These are phyloP conservation scores for Perccottus glenii DNA, from an alignment of 2,113 vertebrate genomes.

Conservation along the genomic window DNA sequence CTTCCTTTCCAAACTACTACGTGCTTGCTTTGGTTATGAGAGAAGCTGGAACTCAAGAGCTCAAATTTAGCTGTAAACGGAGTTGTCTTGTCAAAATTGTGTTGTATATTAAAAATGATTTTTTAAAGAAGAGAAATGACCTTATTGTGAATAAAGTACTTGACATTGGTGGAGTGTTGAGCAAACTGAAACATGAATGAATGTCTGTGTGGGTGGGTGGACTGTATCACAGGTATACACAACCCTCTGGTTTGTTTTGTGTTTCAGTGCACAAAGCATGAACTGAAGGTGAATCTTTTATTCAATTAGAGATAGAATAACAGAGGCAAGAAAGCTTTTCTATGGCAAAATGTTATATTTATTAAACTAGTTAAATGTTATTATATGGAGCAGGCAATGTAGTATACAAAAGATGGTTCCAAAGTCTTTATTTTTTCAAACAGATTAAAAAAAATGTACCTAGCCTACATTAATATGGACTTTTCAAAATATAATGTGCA, in stretches of 20 bases:
- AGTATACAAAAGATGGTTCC: too few relatives aligned
- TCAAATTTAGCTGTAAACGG: conserved; percentile 80
- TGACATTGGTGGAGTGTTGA: conserved; percentile 78
- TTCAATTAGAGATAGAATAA: too few relatives aligned
- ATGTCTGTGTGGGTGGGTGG: conserved; percentile 48
- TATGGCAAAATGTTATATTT: too few relatives aligned
- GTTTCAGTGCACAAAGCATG: not conserved
- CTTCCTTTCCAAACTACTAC: conserved; percentile 57
- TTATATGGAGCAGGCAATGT: too few relatives aligned
- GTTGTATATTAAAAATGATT: conserved; percentile 83
- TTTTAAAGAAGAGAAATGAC: conserved; percentile 79
- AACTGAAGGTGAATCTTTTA: too few relatives aligned
- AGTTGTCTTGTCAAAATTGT: conserved; percentile 82
- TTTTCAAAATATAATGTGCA: too few relatives aligned
- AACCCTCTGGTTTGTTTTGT: not conserved
- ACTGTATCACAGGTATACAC: not conserved
- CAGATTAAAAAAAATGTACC: too few relatives aligned
- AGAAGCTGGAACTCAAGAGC: conserved; percentile 79
- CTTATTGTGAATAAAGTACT: conserved; percentile 85
- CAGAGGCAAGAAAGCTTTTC: too few relatives aligned
- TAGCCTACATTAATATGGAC: too few relatives aligned
- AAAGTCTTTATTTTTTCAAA: too few relatives aligned
- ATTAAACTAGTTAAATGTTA: too few relatives aligned
- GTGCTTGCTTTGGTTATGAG: conserved; percentile 79
- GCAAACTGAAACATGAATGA: conserved; percentile 69